Conservation (phyloP, 2,888 invertebrate genomes). For the Troides oblongomaculatus region DNA sequence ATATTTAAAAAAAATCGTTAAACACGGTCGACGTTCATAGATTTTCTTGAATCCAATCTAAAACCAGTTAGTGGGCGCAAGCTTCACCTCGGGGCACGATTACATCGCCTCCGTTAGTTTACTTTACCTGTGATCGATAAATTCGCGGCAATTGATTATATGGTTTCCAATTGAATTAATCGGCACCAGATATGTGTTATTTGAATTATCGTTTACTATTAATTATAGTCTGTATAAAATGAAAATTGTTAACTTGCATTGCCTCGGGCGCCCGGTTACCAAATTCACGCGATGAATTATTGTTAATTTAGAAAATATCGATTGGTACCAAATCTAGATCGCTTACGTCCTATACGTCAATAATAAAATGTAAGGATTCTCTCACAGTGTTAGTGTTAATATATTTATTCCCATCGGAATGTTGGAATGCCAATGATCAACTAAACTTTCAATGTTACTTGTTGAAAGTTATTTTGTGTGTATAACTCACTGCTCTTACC, state of each 20-base stretch:
- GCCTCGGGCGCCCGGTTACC: slow-evolving; percentile 15
- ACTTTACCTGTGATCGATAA: slow-evolving; percentile 26
- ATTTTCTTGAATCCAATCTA: slow-evolving; percentile 7
- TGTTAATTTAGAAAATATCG: not conserved
- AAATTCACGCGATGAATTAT: slow-evolving; percentile 19
- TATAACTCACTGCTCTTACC: too few species aligned
- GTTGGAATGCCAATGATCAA: too few species aligned
- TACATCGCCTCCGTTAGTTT: slow-evolving; percentile 25
- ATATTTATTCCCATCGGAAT: not conserved
- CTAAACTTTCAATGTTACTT: too few species aligned
- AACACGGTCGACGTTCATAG: slow-evolving; percentile 8
- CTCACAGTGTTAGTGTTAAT: not conserved
- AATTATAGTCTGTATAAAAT: slow-evolving; percentile 19
- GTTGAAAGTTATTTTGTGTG: too few species aligned
- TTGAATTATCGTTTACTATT: slow-evolving; percentile 24
- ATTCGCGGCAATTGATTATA: slow-evolving; percentile 28
- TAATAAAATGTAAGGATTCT: not conserved
- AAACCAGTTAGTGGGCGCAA: slow-evolving; percentile 11
- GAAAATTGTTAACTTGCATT: slow-evolving; percentile 11
- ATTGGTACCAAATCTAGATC: not conserved
- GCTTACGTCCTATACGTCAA: not conserved
- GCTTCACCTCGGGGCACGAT: slow-evolving; percentile 20
- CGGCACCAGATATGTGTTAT: slow-evolving; percentile 18
- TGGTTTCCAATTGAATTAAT: slow-evolving; percentile 24
- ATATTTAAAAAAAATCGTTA: not conserved